Evolutionary conservation across 2,113 vertebrate genomes (phyloP).

Genomic region (Dipodomys spectabilis): DNA sequence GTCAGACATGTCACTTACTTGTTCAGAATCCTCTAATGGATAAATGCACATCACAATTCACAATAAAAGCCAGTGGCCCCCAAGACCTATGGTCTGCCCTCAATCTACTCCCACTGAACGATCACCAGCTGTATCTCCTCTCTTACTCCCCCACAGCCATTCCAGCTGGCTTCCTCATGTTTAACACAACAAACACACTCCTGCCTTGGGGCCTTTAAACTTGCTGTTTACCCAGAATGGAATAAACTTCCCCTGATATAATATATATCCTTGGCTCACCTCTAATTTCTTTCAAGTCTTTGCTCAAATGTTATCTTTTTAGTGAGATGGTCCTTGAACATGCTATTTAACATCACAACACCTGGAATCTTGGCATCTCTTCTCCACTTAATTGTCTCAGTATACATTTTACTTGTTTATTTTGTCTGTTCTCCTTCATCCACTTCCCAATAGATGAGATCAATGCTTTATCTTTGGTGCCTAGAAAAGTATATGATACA

Average conservation of each 20-base stretch:
- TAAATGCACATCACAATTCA: background rate
- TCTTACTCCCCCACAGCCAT: background rate
- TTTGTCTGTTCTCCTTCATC: background rate
- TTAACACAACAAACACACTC: background rate
- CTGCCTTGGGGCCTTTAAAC: background rate
- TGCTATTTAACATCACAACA: constrained; percentile 25
- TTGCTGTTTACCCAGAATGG: background rate
- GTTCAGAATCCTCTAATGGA: background rate
- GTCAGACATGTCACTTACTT: background rate
- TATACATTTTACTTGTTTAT: background rate
- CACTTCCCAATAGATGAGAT: background rate
- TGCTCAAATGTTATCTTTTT: constrained; percentile 30
- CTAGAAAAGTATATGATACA: background rate
- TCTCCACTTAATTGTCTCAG: constrained; percentile 28
- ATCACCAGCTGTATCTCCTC: background rate
- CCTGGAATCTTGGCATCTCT: background rate
- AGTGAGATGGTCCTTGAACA: background rate
- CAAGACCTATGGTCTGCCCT: background rate
- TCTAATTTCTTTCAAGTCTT: constrained; percentile 27
- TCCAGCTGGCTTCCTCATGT: background rate
- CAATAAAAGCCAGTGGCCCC: background rate
- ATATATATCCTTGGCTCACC: background rate
- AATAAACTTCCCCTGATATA: background rate
- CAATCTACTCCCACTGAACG: background rate
- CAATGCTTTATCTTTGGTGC: background rate